Base-by-base conservation (phyloP, 2,113 vertebrate species). In the Castor canadensis region DNA sequence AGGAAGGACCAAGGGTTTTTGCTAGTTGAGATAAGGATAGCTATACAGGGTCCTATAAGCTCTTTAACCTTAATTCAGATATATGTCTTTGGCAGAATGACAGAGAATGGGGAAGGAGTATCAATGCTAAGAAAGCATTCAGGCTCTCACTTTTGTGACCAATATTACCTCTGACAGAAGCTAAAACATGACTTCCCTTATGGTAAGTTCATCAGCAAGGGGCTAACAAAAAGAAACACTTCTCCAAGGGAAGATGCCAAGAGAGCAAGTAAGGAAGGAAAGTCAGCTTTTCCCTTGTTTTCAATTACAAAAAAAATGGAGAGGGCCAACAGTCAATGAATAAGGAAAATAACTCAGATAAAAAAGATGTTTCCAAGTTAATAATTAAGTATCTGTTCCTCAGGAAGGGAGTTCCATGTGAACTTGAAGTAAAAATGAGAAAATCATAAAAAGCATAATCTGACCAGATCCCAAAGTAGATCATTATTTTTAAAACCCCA, bases 271-370 rank as follows among this genome's bases (percentile, higher is more conserved):
- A 66, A 49, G 8, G 40, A 86, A 66, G 90, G 80, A 79, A 93
- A 77, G 62, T 32, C 19, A 80, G 16, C 28, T 10, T 49, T 49
- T 9, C 66, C n/a, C n/a, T 54, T 38, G n/a, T 62, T 92, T 60
- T 76, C 76, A 86, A 86, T 47, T 81, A 89, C 62, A 91, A 79
- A 56, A 54, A 82, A 76, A 77, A 67, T 77, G 26, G 89, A 60
- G 43, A 76, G 47, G 72, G 35, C 32, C n/a, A 20, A 58, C 28
- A n/a, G 66, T 52, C 80, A 32, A 3, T 52, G 40, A 87, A 67
- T 52, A 64, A 96, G 72, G 56, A 92, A 95, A 91, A 75, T 32
- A 87, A 12, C 24, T 45, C 60, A 45, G 89, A 69, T 22, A 56
- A 87, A 11, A 9, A 82, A 76, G 75, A 69, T 15, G 38, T 75